Base-by-base conservation (phyloP, 2,113 vertebrate species). In the Oreotrochilus melanogaster region DNA sequence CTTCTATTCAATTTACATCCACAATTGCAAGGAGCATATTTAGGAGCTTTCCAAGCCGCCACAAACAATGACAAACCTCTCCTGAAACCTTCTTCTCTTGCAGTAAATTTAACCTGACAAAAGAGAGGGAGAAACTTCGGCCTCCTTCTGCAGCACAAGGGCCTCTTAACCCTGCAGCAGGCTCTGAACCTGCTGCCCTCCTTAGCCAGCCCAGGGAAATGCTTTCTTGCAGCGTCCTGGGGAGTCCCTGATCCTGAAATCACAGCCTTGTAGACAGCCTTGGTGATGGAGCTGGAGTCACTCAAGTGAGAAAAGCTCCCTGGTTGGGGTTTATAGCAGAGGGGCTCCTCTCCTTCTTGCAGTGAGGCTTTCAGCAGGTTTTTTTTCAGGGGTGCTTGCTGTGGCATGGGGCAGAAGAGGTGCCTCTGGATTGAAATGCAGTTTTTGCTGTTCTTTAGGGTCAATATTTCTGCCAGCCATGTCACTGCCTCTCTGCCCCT, bases 1-100 rank as follows among this genome's bases (percentile, higher is more conserved):
- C 96, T 95, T 96, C 96, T 95, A 94, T 96, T 96, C 97, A 97
- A 97, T 97, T 97, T 97, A 94, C 96, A 97, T 97, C 87, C 79
- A 13, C 90, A 81, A 97, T 97, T 97, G 96, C 96, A 94, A 67
- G 21, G 75, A 97, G 95, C 95, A 86, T 97, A 96, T 97, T 97
- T 97, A 97, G 95, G 96, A 96, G 95, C 97, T 94, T 97, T 97
- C 95, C 95, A 93, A 96, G 91, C 86, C 28, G 65, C 96, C 95
- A 92, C 95, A 95, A 97, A 97, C 96, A 97, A 95, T 97, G 97
- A 97, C 96, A 92, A 94, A 97, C 97, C 93, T 95, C 93, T 82
- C 92, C 82, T 92, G 94, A 94, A 97, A 93, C 1, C 18, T 92
- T 95, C 92, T 95, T 75, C 86, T 61, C 25, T 90, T 89, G 95